phyloP scores from a whole-genome alignment of 2,113 vertebrate genomes.

The Meriones unguiculatus region DNA sequence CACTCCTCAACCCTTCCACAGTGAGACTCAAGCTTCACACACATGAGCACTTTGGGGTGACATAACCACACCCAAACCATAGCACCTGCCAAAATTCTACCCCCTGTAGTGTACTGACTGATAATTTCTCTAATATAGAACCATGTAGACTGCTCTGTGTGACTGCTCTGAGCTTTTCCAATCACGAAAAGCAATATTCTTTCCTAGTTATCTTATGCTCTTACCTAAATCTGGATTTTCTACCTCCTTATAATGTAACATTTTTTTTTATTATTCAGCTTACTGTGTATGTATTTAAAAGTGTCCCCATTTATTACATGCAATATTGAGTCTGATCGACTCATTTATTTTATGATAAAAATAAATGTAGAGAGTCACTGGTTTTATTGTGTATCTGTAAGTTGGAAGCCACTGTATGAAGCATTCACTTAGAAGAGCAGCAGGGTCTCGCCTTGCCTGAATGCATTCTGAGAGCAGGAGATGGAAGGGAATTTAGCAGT shows the following conservation, averaged over 20 bases:
- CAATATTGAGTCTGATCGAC: not conserved
- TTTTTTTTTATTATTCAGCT: not conserved
- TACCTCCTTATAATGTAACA: not conserved
- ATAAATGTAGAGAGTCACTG: not conserved
- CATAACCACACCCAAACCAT: not conserved
- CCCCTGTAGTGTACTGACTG: not conserved
- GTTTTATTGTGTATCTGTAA: not conserved
- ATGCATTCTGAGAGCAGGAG: not conserved
- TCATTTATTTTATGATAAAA: not conserved
- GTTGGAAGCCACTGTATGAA: constrained; percentile 19
- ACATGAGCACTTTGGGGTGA: not conserved
- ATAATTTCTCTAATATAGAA: not conserved
- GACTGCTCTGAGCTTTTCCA: not conserved
- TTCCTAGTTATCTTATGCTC: not conserved
- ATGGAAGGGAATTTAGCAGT: not conserved
- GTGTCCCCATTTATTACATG: not conserved
- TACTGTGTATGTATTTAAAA: not conserved
- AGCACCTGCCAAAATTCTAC: not conserved
- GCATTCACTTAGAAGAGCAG: not conserved
- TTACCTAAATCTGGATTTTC: not conserved
- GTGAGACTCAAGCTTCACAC: not conserved
- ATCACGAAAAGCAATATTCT: not conserved
- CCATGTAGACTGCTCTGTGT: fast-evolving
- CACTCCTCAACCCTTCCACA: not conserved
- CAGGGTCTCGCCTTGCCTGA: not conserved